These are phyloP conservation scores for Geopemphigus sp. DNA, from an alignment of 1,140 invertebrate genomes.

Conservation along the genomic window DNA sequence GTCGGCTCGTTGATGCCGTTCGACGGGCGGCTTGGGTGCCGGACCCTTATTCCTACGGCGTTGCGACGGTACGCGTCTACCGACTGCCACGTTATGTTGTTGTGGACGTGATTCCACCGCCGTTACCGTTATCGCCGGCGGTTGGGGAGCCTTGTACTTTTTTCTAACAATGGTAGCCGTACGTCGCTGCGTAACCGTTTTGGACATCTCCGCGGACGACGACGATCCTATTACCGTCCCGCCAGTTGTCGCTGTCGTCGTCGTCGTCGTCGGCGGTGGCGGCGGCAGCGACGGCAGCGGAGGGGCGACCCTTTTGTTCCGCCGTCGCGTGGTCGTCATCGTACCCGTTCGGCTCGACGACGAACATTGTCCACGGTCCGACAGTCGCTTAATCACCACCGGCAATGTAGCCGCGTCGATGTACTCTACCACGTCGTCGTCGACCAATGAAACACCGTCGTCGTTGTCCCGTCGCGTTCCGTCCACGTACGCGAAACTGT, in stretches of 20 bases:
- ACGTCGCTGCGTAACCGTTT: neutral
- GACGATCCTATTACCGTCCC: too few relatives aligned
- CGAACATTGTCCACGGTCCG: neutral
- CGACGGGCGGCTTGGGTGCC: neutral
- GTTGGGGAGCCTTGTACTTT: conserved; percentile 36
- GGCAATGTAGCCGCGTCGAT: conserved; percentile 21
- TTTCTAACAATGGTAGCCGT: neutral
- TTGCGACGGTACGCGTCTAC: neutral
- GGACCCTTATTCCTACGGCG: neutral
- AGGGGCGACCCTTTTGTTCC: neutral
- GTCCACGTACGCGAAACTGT: conserved; percentile 36
- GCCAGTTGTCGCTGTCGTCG: neutral
- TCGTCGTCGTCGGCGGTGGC: neutral
- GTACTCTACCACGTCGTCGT: neutral
- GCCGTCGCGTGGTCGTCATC: neutral
- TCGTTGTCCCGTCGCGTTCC: too few relatives aligned
- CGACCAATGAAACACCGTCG: too few relatives aligned
- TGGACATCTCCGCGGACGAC: neutral
- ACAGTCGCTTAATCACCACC: neutral
- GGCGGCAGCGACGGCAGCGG: neutral
- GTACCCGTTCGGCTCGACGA: neutral
- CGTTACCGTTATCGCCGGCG: neutral
- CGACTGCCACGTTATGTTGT: neutral
- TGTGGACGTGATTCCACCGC: neutral
- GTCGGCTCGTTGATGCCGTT: neutral